Evolutionary conservation across 1,140 invertebrate genomes (phyloP).

Genomic region (Glomeris maerens): DNA sequence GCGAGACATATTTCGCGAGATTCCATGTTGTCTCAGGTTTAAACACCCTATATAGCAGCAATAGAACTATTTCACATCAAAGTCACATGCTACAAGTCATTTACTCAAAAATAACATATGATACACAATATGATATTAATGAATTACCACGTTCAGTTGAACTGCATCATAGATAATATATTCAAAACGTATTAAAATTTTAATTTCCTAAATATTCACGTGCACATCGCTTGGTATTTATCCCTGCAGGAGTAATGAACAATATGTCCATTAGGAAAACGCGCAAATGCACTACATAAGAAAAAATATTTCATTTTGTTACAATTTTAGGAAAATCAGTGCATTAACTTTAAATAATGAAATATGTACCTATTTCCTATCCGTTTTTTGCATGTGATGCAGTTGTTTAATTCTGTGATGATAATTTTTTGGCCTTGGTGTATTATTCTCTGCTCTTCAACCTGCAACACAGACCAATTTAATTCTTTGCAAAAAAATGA

Average conservation of each 20-base stretch:
- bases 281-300: conserved; percentile 65
- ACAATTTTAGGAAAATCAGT: conserved; percentile 17
- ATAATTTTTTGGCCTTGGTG: conserved; percentile 64
- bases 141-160: no score
- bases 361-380: conserved; percentile 62
- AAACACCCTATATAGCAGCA: background rate
- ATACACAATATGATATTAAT: no score
- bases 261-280: conserved; percentile 79
- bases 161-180: no score
- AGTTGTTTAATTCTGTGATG: conserved; percentile 72
- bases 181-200: no score
- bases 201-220: background rate
- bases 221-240: conserved; percentile 8
- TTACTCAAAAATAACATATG: background rate
- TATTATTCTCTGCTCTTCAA: conserved; percentile 59
- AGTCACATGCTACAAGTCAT: background rate
- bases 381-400: conserved; percentile 78
- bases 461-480: conserved; percentile 33
- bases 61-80: background rate
- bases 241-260: conserved; percentile 73
- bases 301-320: conserved; percentile 23
- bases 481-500: conserved; percentile 2
- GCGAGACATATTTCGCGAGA: no score
- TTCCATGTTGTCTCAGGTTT: no score
- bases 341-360: conserved; percentile 15